Base-by-base conservation (phyloP, 2,888 invertebrate genomes). In the Rhagophthalmus giganteus region DNA sequence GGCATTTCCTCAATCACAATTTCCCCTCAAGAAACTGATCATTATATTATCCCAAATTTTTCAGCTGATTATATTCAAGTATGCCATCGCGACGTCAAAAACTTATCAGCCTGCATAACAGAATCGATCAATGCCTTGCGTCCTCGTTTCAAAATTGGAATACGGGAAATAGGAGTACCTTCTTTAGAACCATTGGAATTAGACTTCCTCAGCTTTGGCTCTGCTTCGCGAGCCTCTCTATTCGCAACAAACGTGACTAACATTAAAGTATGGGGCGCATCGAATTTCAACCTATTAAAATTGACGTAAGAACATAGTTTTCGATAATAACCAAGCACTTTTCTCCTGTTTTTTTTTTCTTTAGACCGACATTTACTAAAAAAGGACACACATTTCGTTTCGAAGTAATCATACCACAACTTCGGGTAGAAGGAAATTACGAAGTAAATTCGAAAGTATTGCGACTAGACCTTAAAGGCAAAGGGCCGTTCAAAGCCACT, bases 381-480 rank as follows among this genome's bases (percentile, higher is more conserved):
- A 31, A 32, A 13, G 31, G 24, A 2, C n/a, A 32, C 8, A 42
- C 38, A n/a, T 84, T 85, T 63, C 79, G 81, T 54, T 84, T 84
- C 70, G 81, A 80, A 63, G 74, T 82, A 31, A 67, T 77, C 31
- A 75, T 86, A 26, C 82, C 82, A 1, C 75, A 73, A 44, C 64
- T 86, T 41, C 78, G 78, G 50, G 84, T 85, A 63, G 75, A 76
- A 39, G 85, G 85, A 12, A 82, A 85, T 62, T 86, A 86, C 73
- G 81, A 83, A 69, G 84, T 86, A 74, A 81, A 85, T 64, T 83
- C 85, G 60, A 80, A 82, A 46, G 77, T 86, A 2, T 66, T 86
- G 26, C 70, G 85, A 27, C 71, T 86, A 14, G 76, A 80, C 59
- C 75, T 85, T 10, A 78, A 81, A 51, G 85, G 85, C n/a, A 71